Evolutionary conservation across 2,797 vertebrate genomes (phyloP).

Genomic region (Manis javanica): DNA sequence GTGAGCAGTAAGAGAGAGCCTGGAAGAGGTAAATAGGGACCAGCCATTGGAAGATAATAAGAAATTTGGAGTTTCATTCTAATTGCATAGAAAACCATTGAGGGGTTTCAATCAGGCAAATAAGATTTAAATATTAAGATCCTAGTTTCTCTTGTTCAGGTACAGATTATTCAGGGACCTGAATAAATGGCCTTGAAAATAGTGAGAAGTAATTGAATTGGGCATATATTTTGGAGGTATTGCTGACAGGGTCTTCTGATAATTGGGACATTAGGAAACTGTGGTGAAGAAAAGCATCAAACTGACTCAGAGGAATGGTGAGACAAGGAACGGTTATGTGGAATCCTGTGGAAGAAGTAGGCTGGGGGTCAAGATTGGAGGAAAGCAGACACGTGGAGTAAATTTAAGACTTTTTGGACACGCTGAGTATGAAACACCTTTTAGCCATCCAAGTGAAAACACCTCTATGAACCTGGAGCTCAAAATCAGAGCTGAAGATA

Average conservation of each 20-base stretch:
- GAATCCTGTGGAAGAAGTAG: not conserved
- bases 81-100: not conserved
- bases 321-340: not conserved
- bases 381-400: not conserved
- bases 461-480: not conserved
- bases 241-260: not conserved
- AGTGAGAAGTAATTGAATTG: not conserved
- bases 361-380: not conserved
- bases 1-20: not conserved
- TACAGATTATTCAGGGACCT: not conserved
- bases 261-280: not conserved
- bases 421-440: not conserved
- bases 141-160: not conserved
- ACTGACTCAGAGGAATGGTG: not conserved
- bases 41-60: not conserved
- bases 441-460: not conserved
- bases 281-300: not conserved
- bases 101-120: not conserved
- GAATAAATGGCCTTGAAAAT: not conserved
- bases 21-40: not conserved
- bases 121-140: not conserved
- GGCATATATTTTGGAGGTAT: not conserved
- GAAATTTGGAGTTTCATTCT: conserved; percentile 13
- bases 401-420: not conserved
- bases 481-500: not conserved